Percentiles rank a stretch among this genome's conserved stretches.
These are phyloP conservation scores for Meta bourneti DNA, from an alignment of 2,888 invertebrate species.

Conservation along the genomic window DNA sequence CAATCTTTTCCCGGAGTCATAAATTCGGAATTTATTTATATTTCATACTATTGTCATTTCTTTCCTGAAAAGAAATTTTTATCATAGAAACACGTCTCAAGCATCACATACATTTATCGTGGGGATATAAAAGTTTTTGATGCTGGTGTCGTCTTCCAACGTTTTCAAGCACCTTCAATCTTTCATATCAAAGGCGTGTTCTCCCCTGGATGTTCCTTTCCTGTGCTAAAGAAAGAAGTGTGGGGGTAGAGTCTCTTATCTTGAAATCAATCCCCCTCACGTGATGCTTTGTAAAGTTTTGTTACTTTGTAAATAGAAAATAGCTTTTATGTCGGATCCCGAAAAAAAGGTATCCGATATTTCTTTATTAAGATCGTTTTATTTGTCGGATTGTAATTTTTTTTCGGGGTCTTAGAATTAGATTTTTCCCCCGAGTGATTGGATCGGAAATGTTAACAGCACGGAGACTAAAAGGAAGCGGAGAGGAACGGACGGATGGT, in stretches of 20 bases:
- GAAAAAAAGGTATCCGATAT: slow-evolving; percentile 30
- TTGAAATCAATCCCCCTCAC: slow-evolving; percentile 35
- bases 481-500: too few species aligned
- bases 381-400: slow-evolving; percentile 21
- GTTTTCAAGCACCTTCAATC: slow-evolving; percentile 27
- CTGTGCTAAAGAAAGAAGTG: slow-evolving; percentile 10
- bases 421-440: slow-evolving; percentile 5
- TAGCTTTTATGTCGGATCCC: slow-evolving; percentile 20
- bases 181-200: slow-evolving; percentile 31
- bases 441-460: slow-evolving; percentile 12
- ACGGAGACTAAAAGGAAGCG: background rate
- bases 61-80: slow-evolving; percentile 17
- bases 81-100: slow-evolving; percentile 15
- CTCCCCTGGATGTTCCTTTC: slow-evolving; percentile 12
- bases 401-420: slow-evolving; percentile 20
- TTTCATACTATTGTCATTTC: slow-evolving; percentile 33
- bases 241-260: slow-evolving; percentile 42
- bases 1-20: slow-evolving; percentile 21
- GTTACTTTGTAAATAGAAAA: slow-evolving; percentile 53
- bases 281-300: slow-evolving; percentile 34
- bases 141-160: slow-evolving; percentile 8
- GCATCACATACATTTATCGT: slow-evolving; percentile 6
- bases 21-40: slow-evolving; percentile 49
- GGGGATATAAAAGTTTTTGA: slow-evolving; percentile 34
- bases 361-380: slow-evolving; percentile 27